Conservation (phyloP, 2,888 invertebrate species). For the Cataglyphis rosenhaueri region DNA sequence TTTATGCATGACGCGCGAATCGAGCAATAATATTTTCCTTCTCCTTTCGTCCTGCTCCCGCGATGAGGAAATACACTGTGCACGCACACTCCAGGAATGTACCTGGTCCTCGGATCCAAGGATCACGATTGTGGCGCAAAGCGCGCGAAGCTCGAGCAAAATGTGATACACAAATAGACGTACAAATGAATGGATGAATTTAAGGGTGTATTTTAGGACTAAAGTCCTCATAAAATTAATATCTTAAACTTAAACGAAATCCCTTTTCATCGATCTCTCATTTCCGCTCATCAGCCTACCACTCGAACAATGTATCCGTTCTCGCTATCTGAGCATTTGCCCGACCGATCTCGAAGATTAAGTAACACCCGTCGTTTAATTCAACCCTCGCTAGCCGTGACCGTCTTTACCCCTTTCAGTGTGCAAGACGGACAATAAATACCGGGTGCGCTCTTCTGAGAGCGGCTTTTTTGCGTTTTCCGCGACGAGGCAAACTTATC, state of each 20-base stretch:
- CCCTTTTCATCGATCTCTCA: constrained; percentile 1
- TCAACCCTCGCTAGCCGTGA: constrained; percentile 26
- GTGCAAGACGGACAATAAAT: constrained; percentile 45
- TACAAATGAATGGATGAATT: neutral
- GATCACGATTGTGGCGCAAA: neutral
- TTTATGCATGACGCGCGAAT: constrained; percentile 78
- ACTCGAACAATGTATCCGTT: constrained; percentile 53
- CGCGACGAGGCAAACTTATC: constrained; percentile 37
- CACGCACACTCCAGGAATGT: neutral
- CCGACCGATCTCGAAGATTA: constrained; percentile 21
- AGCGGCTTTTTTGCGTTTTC: constrained; percentile 32
- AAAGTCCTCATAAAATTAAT: too few relatives aligned
- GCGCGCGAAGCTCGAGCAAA: constrained; percentile 11
- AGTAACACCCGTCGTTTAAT: constrained; percentile 58
- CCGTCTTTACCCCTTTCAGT: constrained; percentile 38
- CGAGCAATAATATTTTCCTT: constrained; percentile 83
- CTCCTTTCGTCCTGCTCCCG: constrained; percentile 69
- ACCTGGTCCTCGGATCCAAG: neutral
- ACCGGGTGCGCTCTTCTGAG: constrained; percentile 33
- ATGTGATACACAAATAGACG: neutral
- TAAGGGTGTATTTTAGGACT: too few relatives aligned
- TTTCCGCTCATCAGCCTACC: neutral
- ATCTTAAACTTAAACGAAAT: neutral
- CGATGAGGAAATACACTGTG: constrained; percentile 67
- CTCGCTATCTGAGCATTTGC: constrained; percentile 20